Conservation (phyloP, 2,797 vertebrate genomes). For the Microcaecilia unicolor region DNA sequence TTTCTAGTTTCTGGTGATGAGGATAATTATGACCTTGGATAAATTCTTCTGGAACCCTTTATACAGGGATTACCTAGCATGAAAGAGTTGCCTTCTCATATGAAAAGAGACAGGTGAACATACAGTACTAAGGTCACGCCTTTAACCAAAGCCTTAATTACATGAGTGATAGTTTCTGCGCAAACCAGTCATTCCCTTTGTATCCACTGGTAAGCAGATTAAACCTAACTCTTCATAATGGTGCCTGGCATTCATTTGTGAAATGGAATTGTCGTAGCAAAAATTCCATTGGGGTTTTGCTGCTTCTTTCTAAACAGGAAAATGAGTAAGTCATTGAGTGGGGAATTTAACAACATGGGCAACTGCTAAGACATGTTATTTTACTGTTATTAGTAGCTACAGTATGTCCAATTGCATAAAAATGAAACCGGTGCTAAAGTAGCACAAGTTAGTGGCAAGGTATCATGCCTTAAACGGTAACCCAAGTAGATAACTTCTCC, state of each 20-base stretch:
- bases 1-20: too few relatives aligned
- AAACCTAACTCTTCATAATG: constrained; percentile 25
- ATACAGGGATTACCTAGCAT: constrained; percentile 31
- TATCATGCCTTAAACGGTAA: too few relatives aligned
- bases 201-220: constrained; percentile 35
- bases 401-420: too few relatives aligned
- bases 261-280: constrained; percentile 20
- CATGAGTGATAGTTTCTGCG: constrained; percentile 19
- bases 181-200: constrained; percentile 20
- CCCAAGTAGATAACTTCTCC: too few relatives aligned
- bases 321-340: too few relatives aligned
- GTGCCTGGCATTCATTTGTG: constrained; percentile 2
- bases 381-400: too few relatives aligned
- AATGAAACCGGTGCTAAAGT: too few relatives aligned
- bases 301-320: constrained; percentile 22
- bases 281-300: constrained; percentile 26
- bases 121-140: constrained; percentile 17
- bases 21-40: constrained; percentile 29
- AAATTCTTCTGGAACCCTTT: constrained; percentile 32
- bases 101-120: constrained; percentile 36
- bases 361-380: too few relatives aligned
- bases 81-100: constrained; percentile 29
- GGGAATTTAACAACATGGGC: too few relatives aligned
- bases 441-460: too few relatives aligned
- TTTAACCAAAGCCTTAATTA: background rate